Evolutionary conservation across 2,888 invertebrate species (phyloP), one percentile per base, ranked within the genome.

Genomic region (Lasioglossum oenotherae): DNA sequence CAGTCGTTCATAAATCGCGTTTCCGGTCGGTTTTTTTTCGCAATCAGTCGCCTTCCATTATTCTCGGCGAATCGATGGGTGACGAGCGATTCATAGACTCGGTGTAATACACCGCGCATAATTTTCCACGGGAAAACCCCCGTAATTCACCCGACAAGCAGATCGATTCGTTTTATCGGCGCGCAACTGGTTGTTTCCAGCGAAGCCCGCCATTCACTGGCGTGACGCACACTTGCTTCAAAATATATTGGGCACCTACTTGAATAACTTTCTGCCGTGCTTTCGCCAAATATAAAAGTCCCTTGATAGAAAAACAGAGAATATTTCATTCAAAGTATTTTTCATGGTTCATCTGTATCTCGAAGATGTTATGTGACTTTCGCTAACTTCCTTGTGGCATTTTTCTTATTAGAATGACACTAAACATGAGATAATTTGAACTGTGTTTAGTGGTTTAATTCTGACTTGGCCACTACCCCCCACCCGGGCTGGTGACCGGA

Each of bases 1-100:
- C 31, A 4, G 1, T 14, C 53, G 74, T 41, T 53, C 35, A 38
- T 78, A 78, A 82, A 84, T 82, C 60, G 60, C 69, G n/a, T 44
- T 49, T 19, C 27, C 38, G 14, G 14, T 27, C 60, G n/a, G 14
- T 35, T 46, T 23, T 71, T 74, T 27, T 44, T 71, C 23, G 5
- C 46, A 35, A 57, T 72, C 44, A 19, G 19, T 49, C 16, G 19
- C 16, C 16, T 27, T 38, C 16, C 46, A 75, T 67, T 77, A 46
- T 72, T 71, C 71, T 27, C 49, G 35, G 23, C 12, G 23, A 49
- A 19, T 38, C 44, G 46, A 74, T 44, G n/a, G n/a, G 57, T 38
- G 74, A 46, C 38, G 71, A 60, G 53, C 71, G 10, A 82, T 74
- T 64, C 60, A 46, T 44, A 27, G 71, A 41, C 31, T 41, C 35